Base-by-base conservation (phyloP, 2,888 invertebrate genomes). In the Conus canariensis region DNA sequence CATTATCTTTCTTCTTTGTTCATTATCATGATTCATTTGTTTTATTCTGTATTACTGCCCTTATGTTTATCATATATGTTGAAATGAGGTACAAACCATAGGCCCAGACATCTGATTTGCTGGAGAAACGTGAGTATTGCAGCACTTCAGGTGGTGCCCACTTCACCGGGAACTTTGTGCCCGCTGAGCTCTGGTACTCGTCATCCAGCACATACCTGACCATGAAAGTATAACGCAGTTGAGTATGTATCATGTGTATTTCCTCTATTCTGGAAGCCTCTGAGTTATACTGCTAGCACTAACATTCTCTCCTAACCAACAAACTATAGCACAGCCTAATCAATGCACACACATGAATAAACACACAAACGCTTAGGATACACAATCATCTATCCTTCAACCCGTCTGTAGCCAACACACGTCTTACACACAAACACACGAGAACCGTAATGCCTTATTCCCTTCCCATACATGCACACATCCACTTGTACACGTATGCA, bases 111-210 rank as follows among this genome's bases (percentile, higher is more conserved):
- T 99, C 99, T 70, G 99, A 99, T 97, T 99, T 99, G 89, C 98
- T 99, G 91, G 99, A 99, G 97, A 99, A 99, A 93, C 98, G 97
- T 45, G 98, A 99, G 96, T 98, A 99, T 96, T 98, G 98, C 93
- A 99, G 97, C 16, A 99, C 99, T 97, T 99, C 99, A 7, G 99
- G 99, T 89, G 99, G 98, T 90, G 99, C 99, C 99, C 99, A 99
- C 97, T 99, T 99, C 95, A 99, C 99, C 90, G 99, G 99, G 96
- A 99, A 99, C 97, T 99, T 99, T 87, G 99, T 98, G 92, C 99
- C 99, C 90, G 98, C 98, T 74, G 99, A 99, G 96, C 98, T 98
- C 91, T 99, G 99, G 96, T 99, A 99, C 96, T 99, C 99, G 97
- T 99, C 99, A 96, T 99, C 99, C 92, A 99, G 97, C 64, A 99